Percentiles rank a stretch among this genome's conserved stretches.
phyloP scores from a whole-genome alignment of 2,797 vertebrate genomes.

The Tauraco hartlaubi region DNA sequence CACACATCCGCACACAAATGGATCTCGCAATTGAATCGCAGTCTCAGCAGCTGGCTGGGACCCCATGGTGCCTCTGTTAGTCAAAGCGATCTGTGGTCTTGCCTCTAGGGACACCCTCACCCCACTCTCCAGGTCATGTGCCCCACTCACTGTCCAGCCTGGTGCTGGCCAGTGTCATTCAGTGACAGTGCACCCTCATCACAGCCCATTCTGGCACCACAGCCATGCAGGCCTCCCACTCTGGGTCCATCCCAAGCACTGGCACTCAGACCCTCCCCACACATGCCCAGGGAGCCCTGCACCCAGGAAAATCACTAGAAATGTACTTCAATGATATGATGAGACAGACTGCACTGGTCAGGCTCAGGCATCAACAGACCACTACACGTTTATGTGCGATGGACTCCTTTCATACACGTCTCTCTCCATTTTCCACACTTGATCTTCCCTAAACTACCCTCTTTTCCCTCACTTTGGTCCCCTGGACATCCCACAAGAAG shows the following conservation, averaged over 20 bases:
- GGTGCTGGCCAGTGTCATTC: not conserved
- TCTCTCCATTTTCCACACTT: not conserved
- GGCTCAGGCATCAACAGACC: not conserved
- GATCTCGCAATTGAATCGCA: accelerated
- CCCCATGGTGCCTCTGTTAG: not conserved
- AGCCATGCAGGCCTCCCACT: not conserved
- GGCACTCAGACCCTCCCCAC: not conserved
- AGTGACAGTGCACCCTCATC: not conserved
- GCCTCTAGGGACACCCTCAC: not conserved
- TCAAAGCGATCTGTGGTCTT: not conserved
- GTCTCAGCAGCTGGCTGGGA: not conserved
- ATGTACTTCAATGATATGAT: not conserved
- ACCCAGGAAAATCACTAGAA: not conserved
- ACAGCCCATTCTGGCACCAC: too few relatives aligned
- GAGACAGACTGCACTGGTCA: not conserved
- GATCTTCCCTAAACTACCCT: not conserved
- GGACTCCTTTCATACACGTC: not conserved
- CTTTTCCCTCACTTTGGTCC: not conserved
- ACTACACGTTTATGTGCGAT: not conserved
- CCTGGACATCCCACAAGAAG: not conserved
- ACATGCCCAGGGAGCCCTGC: not conserved
- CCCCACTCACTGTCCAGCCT: accelerated
- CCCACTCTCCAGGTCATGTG: not conserved
- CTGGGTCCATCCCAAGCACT: not conserved
- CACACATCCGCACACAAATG: not conserved